Evolutionary conservation across 1,140 invertebrate species (phyloP).

Genomic region (Brachystomella parvula): DNA sequence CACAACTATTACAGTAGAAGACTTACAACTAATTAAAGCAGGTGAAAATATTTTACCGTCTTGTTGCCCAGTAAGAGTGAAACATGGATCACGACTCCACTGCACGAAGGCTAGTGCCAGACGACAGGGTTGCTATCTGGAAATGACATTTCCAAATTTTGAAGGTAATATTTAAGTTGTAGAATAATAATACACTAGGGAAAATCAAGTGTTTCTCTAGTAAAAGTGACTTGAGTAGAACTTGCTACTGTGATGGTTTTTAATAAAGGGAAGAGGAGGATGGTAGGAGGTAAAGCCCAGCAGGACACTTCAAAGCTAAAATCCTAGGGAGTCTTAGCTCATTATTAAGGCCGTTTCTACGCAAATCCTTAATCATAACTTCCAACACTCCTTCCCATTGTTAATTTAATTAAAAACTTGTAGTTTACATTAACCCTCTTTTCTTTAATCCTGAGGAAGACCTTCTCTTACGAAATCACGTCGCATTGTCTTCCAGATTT

Average conservation of each 20-base stretch:
- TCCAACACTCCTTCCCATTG: background rate
- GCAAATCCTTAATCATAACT: slow-evolving; percentile 10
- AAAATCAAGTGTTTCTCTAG: background rate
- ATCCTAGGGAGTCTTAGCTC: too few relatives aligned
- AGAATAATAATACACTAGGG: too few relatives aligned
- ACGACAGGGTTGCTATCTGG: too few relatives aligned
- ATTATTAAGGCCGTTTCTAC: background rate
- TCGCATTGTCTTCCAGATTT: background rate
- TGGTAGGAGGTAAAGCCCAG: background rate
- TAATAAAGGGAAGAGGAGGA: background rate
- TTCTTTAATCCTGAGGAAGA: background rate
- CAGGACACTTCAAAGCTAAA: background rate
- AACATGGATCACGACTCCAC: background rate
- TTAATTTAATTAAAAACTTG: slow-evolving; percentile 9
- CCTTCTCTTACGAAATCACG: background rate
- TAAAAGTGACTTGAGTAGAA: background rate
- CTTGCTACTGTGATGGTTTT: background rate
- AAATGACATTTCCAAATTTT: too few relatives aligned
- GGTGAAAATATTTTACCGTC: background rate
- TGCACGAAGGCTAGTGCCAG: background rate
- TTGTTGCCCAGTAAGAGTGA: background rate
- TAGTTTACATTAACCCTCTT: background rate
- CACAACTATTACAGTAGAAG: background rate
- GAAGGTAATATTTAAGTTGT: too few relatives aligned
- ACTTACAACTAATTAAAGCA: slow-evolving; percentile 1